Evolutionary conservation across 2,113 vertebrate genomes (phyloP).

Genomic region (Panurus biarmicus): DNA sequence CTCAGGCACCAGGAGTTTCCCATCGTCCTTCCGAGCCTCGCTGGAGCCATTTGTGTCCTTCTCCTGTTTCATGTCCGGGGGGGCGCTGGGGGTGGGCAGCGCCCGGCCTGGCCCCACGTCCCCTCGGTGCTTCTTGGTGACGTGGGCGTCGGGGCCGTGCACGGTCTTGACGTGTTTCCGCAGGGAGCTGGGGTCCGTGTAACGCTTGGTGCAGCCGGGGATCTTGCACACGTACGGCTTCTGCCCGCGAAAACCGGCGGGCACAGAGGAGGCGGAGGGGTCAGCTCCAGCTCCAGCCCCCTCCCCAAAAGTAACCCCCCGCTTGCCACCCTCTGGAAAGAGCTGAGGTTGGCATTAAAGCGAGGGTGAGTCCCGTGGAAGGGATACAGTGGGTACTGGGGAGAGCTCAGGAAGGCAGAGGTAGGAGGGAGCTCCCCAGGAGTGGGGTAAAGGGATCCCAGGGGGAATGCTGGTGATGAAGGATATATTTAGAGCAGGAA

Average conservation of each 20-base stretch:
- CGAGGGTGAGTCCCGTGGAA: fast-evolving
- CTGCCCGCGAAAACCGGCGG: constrained; percentile 47
- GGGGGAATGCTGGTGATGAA: not conserved
- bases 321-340: not conserved
- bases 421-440: not conserved
- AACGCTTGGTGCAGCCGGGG: constrained; percentile 93
- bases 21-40: constrained; percentile 79
- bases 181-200: constrained; percentile 94
- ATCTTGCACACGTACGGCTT: constrained; percentile 98
- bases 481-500: not conserved
- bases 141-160: constrained; percentile 92
- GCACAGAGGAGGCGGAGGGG: fast-evolving
- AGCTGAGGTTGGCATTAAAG: not conserved
- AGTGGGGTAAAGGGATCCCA: fast-evolving
- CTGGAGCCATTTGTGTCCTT: constrained; percentile 63
- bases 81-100: constrained; percentile 55
- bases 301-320: not conserved
- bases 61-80: constrained; percentile 74
- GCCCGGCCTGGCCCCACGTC: constrained; percentile 74
- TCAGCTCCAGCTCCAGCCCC: fast-evolving
- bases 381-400: fast-evolving
- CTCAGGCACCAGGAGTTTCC: constrained; percentile 84
- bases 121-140: constrained; percentile 94
- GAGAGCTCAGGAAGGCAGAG: not conserved
- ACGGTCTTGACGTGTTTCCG: constrained; percentile 96